phyloP scores from a whole-genome alignment of 2,888 invertebrate genomes.

The Cerastoderma edule region DNA sequence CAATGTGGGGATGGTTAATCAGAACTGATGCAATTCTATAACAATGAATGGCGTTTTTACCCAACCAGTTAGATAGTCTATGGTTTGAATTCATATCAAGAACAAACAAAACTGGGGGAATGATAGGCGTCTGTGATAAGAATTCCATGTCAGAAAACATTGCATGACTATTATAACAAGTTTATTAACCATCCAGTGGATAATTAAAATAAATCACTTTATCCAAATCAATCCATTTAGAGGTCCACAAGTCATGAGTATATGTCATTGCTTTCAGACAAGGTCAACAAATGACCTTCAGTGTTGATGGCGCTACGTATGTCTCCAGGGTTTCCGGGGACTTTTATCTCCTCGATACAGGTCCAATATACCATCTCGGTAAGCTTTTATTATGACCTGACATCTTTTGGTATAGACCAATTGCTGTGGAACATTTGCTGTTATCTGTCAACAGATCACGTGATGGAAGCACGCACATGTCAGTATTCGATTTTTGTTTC shows the following conservation, averaged over 20 bases:
- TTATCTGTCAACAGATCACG: background rate
- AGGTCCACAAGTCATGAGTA: background rate
- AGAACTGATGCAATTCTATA: too few species aligned
- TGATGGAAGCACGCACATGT: background rate
- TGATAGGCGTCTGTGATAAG: background rate
- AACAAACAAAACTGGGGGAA: too few species aligned
- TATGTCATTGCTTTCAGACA: conserved; percentile 17
- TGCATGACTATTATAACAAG: background rate
- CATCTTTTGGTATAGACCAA: background rate
- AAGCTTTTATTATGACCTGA: background rate
- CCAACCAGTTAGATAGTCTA: too few species aligned
- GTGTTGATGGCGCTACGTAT: conserved; percentile 29
- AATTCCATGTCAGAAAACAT: background rate
- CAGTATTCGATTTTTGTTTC: background rate
- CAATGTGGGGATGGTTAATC: too few species aligned
- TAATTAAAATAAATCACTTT: background rate
- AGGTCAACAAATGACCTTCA: conserved; percentile 23
- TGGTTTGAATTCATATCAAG: too few species aligned
- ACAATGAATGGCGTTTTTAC: too few species aligned
- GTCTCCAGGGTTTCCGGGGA: conserved; percentile 39
- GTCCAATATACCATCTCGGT: conserved; percentile 29
- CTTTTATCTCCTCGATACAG: conserved; percentile 32
- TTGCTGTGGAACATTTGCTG: background rate
- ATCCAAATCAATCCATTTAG: background rate
- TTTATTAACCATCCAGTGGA: background rate